A percentile compares a stretch with the other conserved stretches of the same genome.
These are phyloP conservation scores for Tachina lurida DNA, from an alignment of 2,888 invertebrate genomes.

Conservation along the genomic window DNA sequence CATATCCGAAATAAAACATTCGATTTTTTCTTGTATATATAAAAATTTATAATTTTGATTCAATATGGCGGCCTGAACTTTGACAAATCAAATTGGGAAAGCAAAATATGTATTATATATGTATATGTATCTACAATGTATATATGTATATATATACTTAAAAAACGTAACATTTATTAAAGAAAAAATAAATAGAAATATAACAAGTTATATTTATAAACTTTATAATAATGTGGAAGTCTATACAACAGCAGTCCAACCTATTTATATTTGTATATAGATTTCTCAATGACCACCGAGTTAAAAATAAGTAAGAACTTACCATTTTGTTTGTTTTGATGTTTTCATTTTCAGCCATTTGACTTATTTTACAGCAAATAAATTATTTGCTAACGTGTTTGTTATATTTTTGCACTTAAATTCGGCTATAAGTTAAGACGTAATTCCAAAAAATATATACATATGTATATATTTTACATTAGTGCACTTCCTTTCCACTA, in stretches of 20 bases:
- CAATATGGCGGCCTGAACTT: conserved; percentile 71
- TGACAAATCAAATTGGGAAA: conserved; percentile 66
- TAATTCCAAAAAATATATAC: conserved; percentile 40
- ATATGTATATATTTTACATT: conserved; percentile 39
- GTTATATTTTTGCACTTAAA: conserved; percentile 42
- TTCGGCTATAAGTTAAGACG: conserved; percentile 62
- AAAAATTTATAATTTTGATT: conserved; percentile 40
- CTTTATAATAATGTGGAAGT: background rate
- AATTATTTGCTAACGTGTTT: conserved; percentile 61
- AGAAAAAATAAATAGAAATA: background rate
- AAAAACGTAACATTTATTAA: conserved; percentile 18
- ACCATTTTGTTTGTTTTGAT: conserved; percentile 69
- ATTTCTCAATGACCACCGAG: background rate
- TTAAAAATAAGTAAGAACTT: conserved; percentile 50
- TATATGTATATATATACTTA: conserved; percentile 2
- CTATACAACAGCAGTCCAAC: background rate
- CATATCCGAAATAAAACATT: background rate
- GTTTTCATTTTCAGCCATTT: conserved; percentile 63
- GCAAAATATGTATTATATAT: conserved; percentile 36
- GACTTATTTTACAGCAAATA: conserved; percentile 56
- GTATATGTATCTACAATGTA: background rate
- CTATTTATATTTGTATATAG: background rate
- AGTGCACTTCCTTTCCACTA: conserved; percentile 57
- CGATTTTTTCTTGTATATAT: background rate
- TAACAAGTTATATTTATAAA: background rate